phyloP scores from a whole-genome alignment of 1,140 invertebrate species.

The Homalodisca vitripennis region DNA sequence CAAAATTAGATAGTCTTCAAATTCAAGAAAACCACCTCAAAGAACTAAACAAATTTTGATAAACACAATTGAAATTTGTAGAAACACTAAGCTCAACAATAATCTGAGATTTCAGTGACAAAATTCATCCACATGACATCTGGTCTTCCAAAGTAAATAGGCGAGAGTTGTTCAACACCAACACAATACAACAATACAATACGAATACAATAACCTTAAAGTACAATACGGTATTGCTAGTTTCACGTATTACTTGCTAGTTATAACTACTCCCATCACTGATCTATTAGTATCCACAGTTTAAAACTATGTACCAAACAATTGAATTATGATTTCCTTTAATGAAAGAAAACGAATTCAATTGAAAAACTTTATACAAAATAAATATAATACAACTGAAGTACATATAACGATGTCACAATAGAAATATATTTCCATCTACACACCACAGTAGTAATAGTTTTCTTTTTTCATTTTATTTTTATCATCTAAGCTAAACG shows the following conservation, averaged over 20 bases:
- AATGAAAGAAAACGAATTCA: constrained; percentile 33
- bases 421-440: background rate
- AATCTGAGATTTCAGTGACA: background rate
- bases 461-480: constrained; percentile 10
- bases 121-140: background rate
- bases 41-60: background rate
- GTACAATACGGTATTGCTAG: constrained; percentile 14
- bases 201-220: constrained; percentile 8
- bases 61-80: background rate
- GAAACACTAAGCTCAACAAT: background rate
- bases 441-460: background rate
- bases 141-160: background rate
- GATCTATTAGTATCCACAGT: constrained; percentile 16
- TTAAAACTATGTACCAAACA: constrained; percentile 33
- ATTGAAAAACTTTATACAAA: constrained; percentile 33
- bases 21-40: background rate
- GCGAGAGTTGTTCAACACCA: background rate
- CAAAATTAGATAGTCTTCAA: background rate
- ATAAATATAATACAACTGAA: constrained; percentile 16
- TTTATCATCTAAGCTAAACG: constrained; percentile 7
- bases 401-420: background rate
- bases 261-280: too few relatives aligned
- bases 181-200: constrained; percentile 10
- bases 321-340: constrained; percentile 33
- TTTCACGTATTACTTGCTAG: background rate